phyloP scores from a whole-genome alignment of 2,797 vertebrate genomes.

The Coreius guichenoti region DNA sequence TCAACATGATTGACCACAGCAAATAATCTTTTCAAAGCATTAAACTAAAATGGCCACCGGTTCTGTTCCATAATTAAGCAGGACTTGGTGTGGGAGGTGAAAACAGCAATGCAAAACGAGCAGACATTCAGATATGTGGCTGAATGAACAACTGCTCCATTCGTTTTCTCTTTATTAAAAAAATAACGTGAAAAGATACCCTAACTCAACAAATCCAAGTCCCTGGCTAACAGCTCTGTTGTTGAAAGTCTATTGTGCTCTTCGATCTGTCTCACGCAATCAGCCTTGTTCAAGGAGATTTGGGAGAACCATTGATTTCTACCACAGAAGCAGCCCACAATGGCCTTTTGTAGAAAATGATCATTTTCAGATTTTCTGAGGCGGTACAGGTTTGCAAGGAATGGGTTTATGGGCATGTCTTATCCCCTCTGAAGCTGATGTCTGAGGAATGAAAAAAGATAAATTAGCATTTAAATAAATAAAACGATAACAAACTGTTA shows the following conservation, averaged over 20 bases:
- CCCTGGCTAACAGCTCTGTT: conserved; percentile 43
- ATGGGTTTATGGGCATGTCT: conserved; percentile 38
- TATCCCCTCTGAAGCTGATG: conserved; percentile 26
- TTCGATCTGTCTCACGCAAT: conserved; percentile 57
- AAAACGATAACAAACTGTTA: neutral
- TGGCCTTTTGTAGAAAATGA: conserved; percentile 55
- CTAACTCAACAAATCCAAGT: conserved; percentile 55
- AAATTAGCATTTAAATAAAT: conserved; percentile 22
- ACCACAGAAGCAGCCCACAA: conserved; percentile 54
- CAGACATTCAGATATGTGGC: conserved; percentile 13
- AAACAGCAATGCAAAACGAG: conserved; percentile 17
- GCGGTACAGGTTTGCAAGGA: conserved; percentile 18
- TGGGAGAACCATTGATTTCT: conserved; percentile 58
- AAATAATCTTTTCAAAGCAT: conserved; percentile 18
- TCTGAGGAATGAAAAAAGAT: neutral
- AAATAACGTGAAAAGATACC: conserved; percentile 38
- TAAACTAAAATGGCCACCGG: conserved; percentile 24
- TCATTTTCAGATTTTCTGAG: conserved; percentile 55
- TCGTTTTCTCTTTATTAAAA: conserved; percentile 38
- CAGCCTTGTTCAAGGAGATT: conserved; percentile 51
- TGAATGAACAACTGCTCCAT: neutral
- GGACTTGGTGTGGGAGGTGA: conserved; percentile 17
- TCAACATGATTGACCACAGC: neutral
- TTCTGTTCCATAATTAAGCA: conserved; percentile 15
- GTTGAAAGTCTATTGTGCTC: conserved; percentile 56